Percentiles rank a stretch among this genome's conserved stretches.
phyloP scores from a whole-genome alignment of 2,797 vertebrate genomes.

The Clarias pachynema region DNA sequence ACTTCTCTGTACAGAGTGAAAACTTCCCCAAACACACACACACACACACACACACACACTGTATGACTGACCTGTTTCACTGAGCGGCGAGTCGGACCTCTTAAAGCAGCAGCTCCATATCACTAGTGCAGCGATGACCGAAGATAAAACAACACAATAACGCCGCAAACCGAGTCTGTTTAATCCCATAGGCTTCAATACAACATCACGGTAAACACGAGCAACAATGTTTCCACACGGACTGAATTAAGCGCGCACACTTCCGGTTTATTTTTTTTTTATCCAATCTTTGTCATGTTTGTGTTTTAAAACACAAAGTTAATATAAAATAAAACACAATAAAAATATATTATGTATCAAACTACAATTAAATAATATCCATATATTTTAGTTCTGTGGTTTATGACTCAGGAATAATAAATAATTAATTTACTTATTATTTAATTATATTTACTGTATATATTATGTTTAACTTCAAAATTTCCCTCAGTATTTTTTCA shows the following conservation, averaged over 20 bases:
- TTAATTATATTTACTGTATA: no score
- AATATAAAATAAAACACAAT: neutral
- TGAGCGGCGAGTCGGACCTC: constrained; percentile 11
- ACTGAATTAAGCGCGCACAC: neutral
- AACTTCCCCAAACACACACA: no score
- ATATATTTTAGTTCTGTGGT: neutral
- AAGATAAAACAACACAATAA: constrained; percentile 18
- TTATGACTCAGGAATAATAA: neutral
- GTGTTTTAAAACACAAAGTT: neutral
- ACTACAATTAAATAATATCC: neutral
- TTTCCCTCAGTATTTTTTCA: neutral
- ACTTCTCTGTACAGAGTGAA: no score
- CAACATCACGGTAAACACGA: neutral
- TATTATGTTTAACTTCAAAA: neutral
- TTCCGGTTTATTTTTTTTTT: constrained; percentile 9
- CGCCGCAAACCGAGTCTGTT: constrained; percentile 26
- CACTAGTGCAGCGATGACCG: constrained; percentile 13
- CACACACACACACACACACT: no score
- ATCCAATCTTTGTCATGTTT: neutral
- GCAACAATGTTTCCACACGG: neutral
- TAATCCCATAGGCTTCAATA: constrained; percentile 16
- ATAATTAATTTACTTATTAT: no score
- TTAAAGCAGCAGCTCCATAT: constrained; percentile 32
- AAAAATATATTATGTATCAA: neutral
- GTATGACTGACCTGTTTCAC: constrained; percentile 17